Evolutionary conservation across 2,888 invertebrate genomes (phyloP).

Genomic region (Stramonita haemastoma): DNA sequence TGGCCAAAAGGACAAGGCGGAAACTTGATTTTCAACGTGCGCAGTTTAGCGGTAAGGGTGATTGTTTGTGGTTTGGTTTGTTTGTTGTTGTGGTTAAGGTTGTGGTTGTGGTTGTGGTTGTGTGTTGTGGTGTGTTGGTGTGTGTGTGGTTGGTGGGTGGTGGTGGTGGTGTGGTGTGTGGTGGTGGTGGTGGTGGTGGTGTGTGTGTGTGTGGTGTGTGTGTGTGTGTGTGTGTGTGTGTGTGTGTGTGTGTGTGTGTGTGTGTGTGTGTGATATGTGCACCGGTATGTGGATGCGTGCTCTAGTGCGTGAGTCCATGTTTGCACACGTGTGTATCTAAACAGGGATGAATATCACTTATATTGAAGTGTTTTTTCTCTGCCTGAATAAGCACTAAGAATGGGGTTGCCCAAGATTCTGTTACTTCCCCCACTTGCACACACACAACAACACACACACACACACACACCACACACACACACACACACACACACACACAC

Average conservation of each 20-base stretch:
- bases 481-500: not conserved
- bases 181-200: constrained; percentile 7
- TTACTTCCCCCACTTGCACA: not conserved
- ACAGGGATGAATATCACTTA: not conserved
- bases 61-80: not conserved
- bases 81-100: not conserved
- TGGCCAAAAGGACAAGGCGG: constrained; percentile 54
- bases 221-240: not conserved
- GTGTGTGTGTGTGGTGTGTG: not conserved
- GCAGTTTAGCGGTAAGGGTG: not conserved
- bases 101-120: not conserved
- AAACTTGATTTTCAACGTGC: constrained; percentile 50
- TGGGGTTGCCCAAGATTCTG: not conserved
- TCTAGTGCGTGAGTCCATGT: not conserved
- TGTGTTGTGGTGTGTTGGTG: not conserved
- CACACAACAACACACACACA: not conserved
- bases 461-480: not conserved
- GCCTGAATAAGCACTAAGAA: not conserved
- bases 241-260: not conserved
- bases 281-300: not conserved
- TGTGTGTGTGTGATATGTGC: not conserved
- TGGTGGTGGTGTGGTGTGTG: not conserved
- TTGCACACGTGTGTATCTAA: not conserved
- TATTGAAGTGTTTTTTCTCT: not conserved
- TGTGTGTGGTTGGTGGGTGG: not conserved